These are phyloP conservation scores for Lucilia sericata DNA, from an alignment of 1,140 invertebrate genomes.

Conservation along the genomic window DNA sequence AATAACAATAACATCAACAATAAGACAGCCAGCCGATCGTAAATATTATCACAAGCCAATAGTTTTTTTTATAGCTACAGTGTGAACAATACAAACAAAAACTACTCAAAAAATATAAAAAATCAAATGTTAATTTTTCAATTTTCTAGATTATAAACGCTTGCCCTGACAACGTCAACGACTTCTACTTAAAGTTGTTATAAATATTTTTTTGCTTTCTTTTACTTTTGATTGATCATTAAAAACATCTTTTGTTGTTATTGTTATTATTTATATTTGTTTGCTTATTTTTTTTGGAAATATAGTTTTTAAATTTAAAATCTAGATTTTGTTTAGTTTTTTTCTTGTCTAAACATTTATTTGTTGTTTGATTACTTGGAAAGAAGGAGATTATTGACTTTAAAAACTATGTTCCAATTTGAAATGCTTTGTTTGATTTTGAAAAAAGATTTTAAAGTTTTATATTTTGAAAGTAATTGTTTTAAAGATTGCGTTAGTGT, in stretches of 20 bases:
- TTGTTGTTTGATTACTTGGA: neutral
- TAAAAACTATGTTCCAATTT: neutral
- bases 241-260: neutral
- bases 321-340: neutral
- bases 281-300: neutral
- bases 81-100: too few species aligned
- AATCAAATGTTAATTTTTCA: too few species aligned
- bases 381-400: neutral
- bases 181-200: too few species aligned
- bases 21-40: too few species aligned
- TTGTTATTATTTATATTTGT: too few species aligned
- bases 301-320: neutral
- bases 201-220: too few species aligned
- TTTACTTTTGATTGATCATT: neutral
- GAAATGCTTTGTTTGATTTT: slow-evolving; percentile 11
- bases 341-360: neutral
- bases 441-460: neutral
- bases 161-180: too few species aligned
- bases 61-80: too few species aligned
- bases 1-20: too few species aligned
- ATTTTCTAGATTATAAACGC: too few species aligned
- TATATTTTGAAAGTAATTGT: neutral
- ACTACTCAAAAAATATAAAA: too few species aligned
- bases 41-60: too few species aligned
- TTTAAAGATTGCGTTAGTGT: neutral